A percentile compares a stretch with the other conserved stretches of the same genome.
These are phyloP conservation scores for Dromococcyx pavoninus DNA, from an alignment of 2,797 vertebrate genomes.

Conservation along the genomic window DNA sequence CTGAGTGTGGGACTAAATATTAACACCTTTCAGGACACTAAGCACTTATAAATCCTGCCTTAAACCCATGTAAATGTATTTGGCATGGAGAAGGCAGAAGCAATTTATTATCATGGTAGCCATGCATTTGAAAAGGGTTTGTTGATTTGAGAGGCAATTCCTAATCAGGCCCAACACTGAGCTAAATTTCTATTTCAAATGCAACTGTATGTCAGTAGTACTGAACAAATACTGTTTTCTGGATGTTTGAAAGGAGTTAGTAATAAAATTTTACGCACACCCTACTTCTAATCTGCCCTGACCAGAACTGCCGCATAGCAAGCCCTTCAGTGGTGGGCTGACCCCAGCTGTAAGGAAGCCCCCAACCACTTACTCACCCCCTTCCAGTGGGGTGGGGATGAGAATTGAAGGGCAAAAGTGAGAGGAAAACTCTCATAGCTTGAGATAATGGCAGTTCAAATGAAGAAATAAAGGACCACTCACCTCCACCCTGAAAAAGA, in stretches of 20 bases:
- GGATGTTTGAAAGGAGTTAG: background rate
- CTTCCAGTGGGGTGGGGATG: background rate
- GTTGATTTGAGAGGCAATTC: background rate
- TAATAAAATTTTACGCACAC: background rate
- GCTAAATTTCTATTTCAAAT: background rate
- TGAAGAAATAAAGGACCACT: background rate
- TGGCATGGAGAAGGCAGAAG: background rate
- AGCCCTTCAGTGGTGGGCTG: background rate
- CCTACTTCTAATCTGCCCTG: background rate
- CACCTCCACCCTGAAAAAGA: background rate
- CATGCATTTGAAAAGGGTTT: background rate
- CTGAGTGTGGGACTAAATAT: constrained; percentile 4
- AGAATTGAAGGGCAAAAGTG: background rate
- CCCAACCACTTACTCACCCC: fast-evolving
- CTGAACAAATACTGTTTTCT: background rate
- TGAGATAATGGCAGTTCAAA: background rate
- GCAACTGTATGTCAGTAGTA: background rate
- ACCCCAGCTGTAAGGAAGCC: background rate
- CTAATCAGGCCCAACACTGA: background rate
- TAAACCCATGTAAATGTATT: background rate
- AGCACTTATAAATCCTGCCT: background rate
- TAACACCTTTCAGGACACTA: constrained; percentile 2
- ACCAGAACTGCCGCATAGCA: background rate
- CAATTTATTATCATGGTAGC: background rate
- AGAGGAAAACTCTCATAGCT: background rate